Percentiles rank a stretch among this genome's conserved stretches.
These are phyloP conservation scores for Augochlora pura DNA, from an alignment of 1,140 invertebrate species.

Conservation along the genomic window DNA sequence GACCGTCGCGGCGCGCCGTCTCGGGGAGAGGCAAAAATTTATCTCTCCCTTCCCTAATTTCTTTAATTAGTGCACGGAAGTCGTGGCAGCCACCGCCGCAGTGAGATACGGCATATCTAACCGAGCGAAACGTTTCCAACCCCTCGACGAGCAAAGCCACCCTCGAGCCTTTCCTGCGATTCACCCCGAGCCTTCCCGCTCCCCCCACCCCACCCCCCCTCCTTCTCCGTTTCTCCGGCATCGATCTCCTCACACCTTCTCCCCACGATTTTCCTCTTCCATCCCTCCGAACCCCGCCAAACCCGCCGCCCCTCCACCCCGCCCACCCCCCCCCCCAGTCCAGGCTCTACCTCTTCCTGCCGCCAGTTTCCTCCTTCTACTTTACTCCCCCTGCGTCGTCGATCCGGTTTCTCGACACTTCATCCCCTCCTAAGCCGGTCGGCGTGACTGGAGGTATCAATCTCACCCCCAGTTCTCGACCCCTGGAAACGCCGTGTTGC, in stretches of 20 bases:
- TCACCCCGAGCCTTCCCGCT: not conserved
- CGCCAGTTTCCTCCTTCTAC: conserved; percentile 40
- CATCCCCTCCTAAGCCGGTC: conserved; percentile 48
- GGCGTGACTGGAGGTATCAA: conserved; percentile 73
- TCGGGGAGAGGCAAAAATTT: conserved; percentile 39
- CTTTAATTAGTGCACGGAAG: conserved; percentile 62
- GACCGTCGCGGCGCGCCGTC: not conserved
- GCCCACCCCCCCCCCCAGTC: not conserved
- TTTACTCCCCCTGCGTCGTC: conserved; percentile 46
- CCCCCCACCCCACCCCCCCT: not conserved
- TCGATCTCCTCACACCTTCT: conserved; percentile 2
- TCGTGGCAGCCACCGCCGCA: conserved; percentile 44
- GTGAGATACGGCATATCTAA: conserved; percentile 60
- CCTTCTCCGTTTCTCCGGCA: not conserved
- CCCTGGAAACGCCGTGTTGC: conserved; percentile 71
- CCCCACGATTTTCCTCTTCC: too few relatives aligned
- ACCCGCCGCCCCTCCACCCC: not conserved
- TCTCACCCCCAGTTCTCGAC: conserved; percentile 70
- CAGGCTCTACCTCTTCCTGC: conserved; percentile 36
- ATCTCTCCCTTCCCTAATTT: conserved; percentile 58
- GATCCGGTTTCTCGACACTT: conserved; percentile 72
- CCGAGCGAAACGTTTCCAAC: conserved; percentile 62
- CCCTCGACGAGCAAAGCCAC: conserved; percentile 47
- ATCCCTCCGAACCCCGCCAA: too few relatives aligned
- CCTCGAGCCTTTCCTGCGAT: conserved; percentile 44